Evolutionary conservation across 2,797 vertebrate genomes (phyloP).

Genomic region (Rhyacichthys aspro): DNA sequence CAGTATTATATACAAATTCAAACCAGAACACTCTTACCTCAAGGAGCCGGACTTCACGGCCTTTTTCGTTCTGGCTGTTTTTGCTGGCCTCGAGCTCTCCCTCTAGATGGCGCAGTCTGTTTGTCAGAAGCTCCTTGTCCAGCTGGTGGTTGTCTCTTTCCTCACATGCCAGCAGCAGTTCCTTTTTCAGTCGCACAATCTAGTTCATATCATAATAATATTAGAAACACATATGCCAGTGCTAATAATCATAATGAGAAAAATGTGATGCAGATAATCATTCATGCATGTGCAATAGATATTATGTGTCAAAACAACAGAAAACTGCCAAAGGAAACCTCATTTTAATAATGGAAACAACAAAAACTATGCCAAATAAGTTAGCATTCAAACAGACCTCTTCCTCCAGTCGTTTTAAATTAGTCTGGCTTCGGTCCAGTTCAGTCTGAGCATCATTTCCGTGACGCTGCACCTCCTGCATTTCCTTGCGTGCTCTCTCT

Average conservation of each 20-base stretch:
- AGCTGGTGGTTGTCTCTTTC: constrained; percentile 85
- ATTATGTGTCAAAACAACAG: constrained; percentile 15
- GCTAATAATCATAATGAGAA: constrained; percentile 2
- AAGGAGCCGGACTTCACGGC: constrained; percentile 81
- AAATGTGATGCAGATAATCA: constrained; percentile 1
- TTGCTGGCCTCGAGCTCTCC: constrained; percentile 84
- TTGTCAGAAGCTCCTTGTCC: constrained; percentile 89
- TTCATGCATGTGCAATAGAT: constrained; percentile 16
- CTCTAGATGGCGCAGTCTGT: constrained; percentile 88
- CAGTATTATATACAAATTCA: not conserved
- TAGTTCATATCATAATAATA: constrained; percentile 51
- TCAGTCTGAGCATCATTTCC: constrained; percentile 85
- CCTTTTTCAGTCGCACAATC: constrained; percentile 86
- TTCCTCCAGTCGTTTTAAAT: constrained; percentile 85
- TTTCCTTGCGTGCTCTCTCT: constrained; percentile 87
- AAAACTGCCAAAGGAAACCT: constrained; percentile 13
- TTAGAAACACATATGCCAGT: constrained; percentile 20
- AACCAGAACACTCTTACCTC: constrained; percentile 53
- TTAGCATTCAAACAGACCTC: constrained; percentile 77
- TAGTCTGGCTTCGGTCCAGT: constrained; percentile 81
- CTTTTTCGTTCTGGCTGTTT: constrained; percentile 83
- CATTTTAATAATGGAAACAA: constrained; percentile 28
- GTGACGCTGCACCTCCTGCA: constrained; percentile 87
- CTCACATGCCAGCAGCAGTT: constrained; percentile 82
- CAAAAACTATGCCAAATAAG: not conserved